Evolutionary conservation across 1,140 invertebrate genomes (phyloP).

Genomic region (Pararge aegeria): DNA sequence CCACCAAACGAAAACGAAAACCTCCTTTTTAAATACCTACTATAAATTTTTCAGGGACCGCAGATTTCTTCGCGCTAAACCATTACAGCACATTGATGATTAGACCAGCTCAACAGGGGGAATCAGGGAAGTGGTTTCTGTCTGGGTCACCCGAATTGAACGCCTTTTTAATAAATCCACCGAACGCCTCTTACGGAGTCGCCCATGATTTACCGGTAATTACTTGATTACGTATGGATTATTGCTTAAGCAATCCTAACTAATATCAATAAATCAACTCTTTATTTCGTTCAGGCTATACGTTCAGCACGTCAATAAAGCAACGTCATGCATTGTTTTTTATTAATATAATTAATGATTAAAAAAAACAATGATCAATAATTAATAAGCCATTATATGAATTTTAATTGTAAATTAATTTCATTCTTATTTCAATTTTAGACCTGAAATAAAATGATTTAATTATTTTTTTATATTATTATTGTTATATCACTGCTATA

Average conservation of each 20-base stretch:
- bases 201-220: conserved; percentile 8
- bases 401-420: too few species aligned
- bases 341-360: too few species aligned
- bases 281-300: not conserved
- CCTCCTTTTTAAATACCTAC: too few species aligned
- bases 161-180: conserved; percentile 13
- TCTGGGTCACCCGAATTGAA: conserved; percentile 33
- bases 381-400: too few species aligned
- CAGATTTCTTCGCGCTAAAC: conserved; percentile 40
- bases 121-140: conserved; percentile 21
- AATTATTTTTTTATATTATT: too few species aligned
- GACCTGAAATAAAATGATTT: too few species aligned
- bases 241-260: not conserved
- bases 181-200: conserved; percentile 7
- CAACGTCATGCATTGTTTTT: too few species aligned
- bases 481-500: too few species aligned
- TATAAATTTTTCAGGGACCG: conserved; percentile 26
- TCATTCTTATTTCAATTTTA: too few species aligned
- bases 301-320: not conserved
- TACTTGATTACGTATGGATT: not conserved
- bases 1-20: not conserved
- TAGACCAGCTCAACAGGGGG: conserved; percentile 22
- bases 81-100: conserved; percentile 40
- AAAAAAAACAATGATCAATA: too few species aligned
- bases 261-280: too few species aligned